phyloP scores from a whole-genome alignment of 2,888 invertebrate species.

The Caradrina clavipalpis region DNA sequence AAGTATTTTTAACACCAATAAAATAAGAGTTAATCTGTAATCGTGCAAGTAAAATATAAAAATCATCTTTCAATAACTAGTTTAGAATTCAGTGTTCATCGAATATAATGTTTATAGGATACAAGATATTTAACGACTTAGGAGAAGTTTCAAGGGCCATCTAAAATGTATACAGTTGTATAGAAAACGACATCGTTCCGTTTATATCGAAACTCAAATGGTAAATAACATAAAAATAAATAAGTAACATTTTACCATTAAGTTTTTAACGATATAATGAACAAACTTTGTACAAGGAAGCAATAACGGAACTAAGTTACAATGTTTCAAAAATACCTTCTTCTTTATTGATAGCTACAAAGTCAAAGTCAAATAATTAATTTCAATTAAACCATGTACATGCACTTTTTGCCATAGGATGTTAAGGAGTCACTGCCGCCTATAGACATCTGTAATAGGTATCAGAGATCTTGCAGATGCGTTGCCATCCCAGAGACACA shows the following conservation, averaged over 20 bases:
- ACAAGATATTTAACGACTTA: constrained; percentile 3
- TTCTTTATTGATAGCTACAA: not conserved
- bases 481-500: no score
- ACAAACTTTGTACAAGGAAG: constrained; percentile 18
- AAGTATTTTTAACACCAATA: no score
- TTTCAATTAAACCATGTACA: no score
- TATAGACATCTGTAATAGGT: no score
- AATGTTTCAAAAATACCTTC: constrained; percentile 5
- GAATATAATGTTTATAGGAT: not conserved
- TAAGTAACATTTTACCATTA: constrained; percentile 17
- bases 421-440: no score
- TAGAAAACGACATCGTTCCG: not conserved
- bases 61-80: not conserved
- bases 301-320: not conserved
- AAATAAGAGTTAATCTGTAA: no score
- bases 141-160: constrained; percentile 6
- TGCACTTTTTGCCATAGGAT: no score
- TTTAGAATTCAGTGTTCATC: not conserved
- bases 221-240: constrained; percentile 30
- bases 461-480: no score
- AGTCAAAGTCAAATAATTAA: no score
- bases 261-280: constrained; percentile 43
- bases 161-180: constrained; percentile 9
- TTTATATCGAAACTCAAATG: constrained; percentile 10
- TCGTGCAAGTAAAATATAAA: no score